A percentile compares a stretch with the other conserved stretches of the same genome.
These are phyloP conservation scores for Diarsia dahlii DNA, from an alignment of 2,888 invertebrate genomes.

Conservation along the genomic window DNA sequence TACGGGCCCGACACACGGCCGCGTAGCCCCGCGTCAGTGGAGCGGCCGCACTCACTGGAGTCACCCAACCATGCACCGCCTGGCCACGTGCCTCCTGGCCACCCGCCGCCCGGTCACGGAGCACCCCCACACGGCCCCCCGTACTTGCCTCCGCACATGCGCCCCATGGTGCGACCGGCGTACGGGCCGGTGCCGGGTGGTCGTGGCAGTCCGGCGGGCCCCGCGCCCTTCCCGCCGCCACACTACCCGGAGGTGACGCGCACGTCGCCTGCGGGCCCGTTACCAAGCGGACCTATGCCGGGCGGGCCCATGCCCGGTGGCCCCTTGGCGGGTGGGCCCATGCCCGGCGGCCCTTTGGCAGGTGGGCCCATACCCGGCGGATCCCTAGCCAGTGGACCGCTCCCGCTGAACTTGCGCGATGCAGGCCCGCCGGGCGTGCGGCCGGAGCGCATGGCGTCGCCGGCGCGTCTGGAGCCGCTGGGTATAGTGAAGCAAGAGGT, in stretches of 20 bases:
- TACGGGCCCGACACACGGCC: conserved; percentile 38
- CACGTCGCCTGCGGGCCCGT: conserved; percentile 45
- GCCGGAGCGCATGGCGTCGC: conserved; percentile 24
- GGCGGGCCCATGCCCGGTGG: neutral
- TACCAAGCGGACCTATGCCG: neutral
- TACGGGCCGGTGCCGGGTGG: conserved; percentile 77
- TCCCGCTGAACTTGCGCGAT: conserved; percentile 38
- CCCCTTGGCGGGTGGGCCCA: neutral
- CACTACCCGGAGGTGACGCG: conserved; percentile 55
- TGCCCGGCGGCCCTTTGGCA: neutral
- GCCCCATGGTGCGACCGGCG: conserved; percentile 71
- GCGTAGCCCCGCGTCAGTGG: conserved; percentile 70
- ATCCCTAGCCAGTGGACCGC: conserved; percentile 9
- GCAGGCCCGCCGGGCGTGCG: neutral
- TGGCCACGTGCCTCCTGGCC: conserved; percentile 23
- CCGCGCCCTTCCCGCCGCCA: conserved; percentile 45
- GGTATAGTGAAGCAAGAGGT: conserved; percentile 45
- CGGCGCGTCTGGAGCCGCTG: conserved; percentile 53
- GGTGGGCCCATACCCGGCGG: neutral
- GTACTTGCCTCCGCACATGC: conserved; percentile 60
- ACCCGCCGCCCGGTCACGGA: conserved; percentile 33
- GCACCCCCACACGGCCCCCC: conserved; percentile 27
- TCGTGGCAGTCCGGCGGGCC: conserved; percentile 33
- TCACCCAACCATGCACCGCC: neutral
- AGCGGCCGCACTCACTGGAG: conserved; percentile 68